Evolutionary conservation across 2,113 vertebrate genomes (phyloP), one percentile per base, ranked within the genome.

Genomic region (Nyctereutes procyonoides): DNA sequence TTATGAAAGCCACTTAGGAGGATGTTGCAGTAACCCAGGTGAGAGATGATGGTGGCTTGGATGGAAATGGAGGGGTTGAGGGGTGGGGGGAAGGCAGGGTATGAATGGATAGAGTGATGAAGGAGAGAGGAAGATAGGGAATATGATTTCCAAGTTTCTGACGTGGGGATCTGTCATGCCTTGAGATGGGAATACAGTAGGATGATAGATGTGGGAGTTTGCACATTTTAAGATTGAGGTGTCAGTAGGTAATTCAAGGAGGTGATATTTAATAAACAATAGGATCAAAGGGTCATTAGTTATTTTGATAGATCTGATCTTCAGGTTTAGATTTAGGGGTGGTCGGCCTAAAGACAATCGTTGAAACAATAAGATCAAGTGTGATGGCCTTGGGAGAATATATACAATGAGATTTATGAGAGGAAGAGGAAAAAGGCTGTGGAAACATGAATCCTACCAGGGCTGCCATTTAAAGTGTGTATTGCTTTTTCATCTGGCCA

Each of bases 401-500:
- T 63, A 82, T 14, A 81, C 76, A 89, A 30, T 48, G 73, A 93
- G 62, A 93, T 96, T 95, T 96, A 94, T 88, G 80, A 53, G 32
- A 96, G 53, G 74, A 93, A 79, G 65, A 15, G 48, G 55, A 62
- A 89, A 92, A 93, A 51, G 77, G 28, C 63, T 90, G 55, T 79
- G 51, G 90, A 97, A 97, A 93, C 32, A 74, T 11, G 87, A 89
- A 71, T 87, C 38, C 80, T 69, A 60, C 51, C 30, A 65, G 69
- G 19, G 51, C 90, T 96, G 38, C 86, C 87, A 20, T 92, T 96
- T 74, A 38, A 88, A 88, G 60, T 26, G 14, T 90, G 60, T 67
- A 71, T 82, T 97, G 92, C 96, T 93, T 95, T 97, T 97, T 93
- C 84, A 94, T 85, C 87, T 84, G 30, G 74, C 60, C 76, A 60